These are phyloP conservation scores for Catamblyrhynchus diadema DNA, from an alignment of 2,797 vertebrate genomes.

Conservation along the genomic window DNA sequence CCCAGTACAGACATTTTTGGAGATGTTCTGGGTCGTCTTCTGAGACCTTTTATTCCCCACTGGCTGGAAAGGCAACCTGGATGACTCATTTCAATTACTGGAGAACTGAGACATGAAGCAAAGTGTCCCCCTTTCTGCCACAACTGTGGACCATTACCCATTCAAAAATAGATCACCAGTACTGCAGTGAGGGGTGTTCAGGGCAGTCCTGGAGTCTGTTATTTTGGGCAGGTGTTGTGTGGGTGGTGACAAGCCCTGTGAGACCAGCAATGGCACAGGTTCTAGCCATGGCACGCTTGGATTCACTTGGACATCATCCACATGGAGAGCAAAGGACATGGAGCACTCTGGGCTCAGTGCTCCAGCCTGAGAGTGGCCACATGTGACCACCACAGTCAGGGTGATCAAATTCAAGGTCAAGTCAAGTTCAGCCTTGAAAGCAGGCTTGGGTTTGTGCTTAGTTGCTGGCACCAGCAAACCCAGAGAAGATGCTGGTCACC, in stretches of 20 bases:
- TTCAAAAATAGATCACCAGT: neutral
- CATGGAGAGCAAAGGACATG: neutral
- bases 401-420: too few relatives aligned
- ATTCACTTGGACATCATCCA: neutral
- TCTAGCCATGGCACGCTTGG: fast-evolving
- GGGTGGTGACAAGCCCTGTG: neutral
- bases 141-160: fast-evolving
- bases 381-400: neutral
- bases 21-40: neutral
- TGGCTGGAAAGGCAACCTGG: neutral
- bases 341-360: neutral
- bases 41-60: neutral
- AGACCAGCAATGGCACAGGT: neutral
- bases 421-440: neutral
- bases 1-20: neutral
- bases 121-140: neutral
- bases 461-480: neutral
- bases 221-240: neutral
- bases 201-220: neutral
- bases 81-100: neutral
- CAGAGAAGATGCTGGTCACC: neutral
- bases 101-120: neutral
- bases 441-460: neutral
- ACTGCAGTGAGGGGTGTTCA: neutral
- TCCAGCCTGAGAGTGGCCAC: neutral